Base-by-base conservation (phyloP, 2,113 vertebrate species). In the Calidris pygmaea region DNA sequence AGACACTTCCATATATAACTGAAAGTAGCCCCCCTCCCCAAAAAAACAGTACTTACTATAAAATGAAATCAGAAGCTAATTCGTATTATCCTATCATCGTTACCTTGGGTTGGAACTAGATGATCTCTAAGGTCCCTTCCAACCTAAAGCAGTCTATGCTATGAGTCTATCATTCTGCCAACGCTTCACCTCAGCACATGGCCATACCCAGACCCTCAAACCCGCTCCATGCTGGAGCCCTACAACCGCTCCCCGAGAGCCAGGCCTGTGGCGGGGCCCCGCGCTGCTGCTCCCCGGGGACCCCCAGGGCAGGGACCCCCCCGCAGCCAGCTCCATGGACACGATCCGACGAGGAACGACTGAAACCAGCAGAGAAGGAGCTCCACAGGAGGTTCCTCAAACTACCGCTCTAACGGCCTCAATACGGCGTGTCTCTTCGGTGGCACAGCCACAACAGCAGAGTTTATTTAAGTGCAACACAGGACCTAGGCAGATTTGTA, bases 271-370 rank as follows among this genome's bases (percentile, higher is more conserved):
- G 35, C 24, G 5, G 35, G 59, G 35, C 35, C 35, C 35, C 12
- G 35, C 15, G 21, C n/a, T 23, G 59, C n/a, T 18, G 24, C 59
- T 37, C n/a, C 14, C 24, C 35, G 24, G 35, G 35, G 60, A 22
- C 34, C 34, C 34, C 34, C 58, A 6, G 6, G 34, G 22, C 34
- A 10, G 34, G 58, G 14, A n/a, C n/a, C 22, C 58, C 29, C 18
- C 53, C 13, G 5, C 50, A 27, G 50, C 50, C 50, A 27, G 50
- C 50, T 52, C 50, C 50, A 3, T 4, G 16, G 27, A 30, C 27
- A n/a, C 20, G 8, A 18, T 1, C 15, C 47, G 30, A 4, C 1
- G 18, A 39, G 21, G 34, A 63, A 17, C 0, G 21, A 29, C 0
- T 21, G 35, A 71, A 45, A 15, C 0, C n/a, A 67, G 68, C 27